These are phyloP conservation scores for Hiodon alosoides DNA, from an alignment of 2,113 vertebrate species.

Conservation along the genomic window DNA sequence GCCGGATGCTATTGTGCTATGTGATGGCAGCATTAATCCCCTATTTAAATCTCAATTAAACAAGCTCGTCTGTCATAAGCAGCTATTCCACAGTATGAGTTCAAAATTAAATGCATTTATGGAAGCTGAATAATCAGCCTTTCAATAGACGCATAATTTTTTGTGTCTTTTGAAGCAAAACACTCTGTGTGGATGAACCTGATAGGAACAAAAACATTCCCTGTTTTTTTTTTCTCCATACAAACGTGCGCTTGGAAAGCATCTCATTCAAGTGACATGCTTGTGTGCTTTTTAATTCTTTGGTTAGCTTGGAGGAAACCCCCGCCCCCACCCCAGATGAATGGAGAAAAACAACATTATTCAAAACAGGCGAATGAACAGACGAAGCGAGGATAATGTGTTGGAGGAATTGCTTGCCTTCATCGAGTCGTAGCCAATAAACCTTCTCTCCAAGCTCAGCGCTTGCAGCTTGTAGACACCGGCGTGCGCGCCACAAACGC, in stretches of 20 bases:
- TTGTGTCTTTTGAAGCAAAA: constrained; percentile 1
- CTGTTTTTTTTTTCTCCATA: not conserved
- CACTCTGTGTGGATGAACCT: not conserved
- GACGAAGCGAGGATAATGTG: not conserved
- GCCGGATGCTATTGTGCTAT: not conserved
- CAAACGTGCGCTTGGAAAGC: not conserved
- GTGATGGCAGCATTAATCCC: not conserved
- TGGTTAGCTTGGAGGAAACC: constrained; percentile 2
- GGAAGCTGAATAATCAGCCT: not conserved
- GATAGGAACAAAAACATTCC: not conserved
- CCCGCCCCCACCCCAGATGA: not conserved
- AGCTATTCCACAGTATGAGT: not conserved
- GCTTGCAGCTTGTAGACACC: not conserved
- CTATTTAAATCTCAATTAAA: constrained; percentile 7
- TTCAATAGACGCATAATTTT: not conserved
- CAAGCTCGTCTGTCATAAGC: too few relatives aligned
- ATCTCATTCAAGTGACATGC: constrained; percentile 12
- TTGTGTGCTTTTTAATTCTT: constrained; percentile 12
- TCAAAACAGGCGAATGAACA: not conserved
- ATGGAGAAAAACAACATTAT: not conserved
- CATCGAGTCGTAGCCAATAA: not conserved
- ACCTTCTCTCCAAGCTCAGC: not conserved
- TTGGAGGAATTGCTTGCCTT: not conserved
- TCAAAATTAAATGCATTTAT: not conserved
- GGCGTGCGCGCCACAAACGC: not conserved